A percentile compares a stretch with the other conserved stretches of the same genome.
phyloP scores from a whole-genome alignment of 2,113 vertebrate genomes.

The Actenoides hombroni region DNA sequence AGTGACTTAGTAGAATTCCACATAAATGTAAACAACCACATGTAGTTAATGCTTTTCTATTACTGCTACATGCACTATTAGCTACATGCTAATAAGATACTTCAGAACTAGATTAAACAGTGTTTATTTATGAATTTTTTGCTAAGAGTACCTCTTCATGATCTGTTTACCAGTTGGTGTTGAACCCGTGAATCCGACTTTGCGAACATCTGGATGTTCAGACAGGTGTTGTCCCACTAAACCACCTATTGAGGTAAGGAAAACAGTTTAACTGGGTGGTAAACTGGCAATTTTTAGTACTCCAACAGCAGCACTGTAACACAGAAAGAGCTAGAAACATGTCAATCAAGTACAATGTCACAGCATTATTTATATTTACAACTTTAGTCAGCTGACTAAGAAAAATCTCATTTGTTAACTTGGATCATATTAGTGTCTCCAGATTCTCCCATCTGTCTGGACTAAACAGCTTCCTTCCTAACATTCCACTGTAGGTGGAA shows the following conservation, averaged over 20 bases:
- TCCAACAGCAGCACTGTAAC: background rate
- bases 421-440: background rate
- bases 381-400: background rate
- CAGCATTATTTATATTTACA: background rate
- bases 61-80: background rate
- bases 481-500: background rate
- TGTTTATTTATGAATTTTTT: background rate
- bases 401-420: background rate
- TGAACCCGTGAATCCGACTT: constrained; percentile 85
- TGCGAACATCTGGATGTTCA: constrained; percentile 82
- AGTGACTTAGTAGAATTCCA: background rate
- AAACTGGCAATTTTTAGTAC: background rate
- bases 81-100: background rate
- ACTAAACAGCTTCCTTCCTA: background rate
- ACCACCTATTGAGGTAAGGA: constrained; percentile 59
- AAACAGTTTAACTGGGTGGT: background rate
- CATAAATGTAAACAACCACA: background rate
- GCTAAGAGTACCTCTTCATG: constrained; percentile 79
- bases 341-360: background rate
- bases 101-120: background rate
- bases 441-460: background rate
- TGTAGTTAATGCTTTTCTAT: background rate
- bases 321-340: background rate
- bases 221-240: constrained; percentile 79
- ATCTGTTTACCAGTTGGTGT: constrained; percentile 83